Evolutionary conservation across 2,113 vertebrate species (phyloP), one percentile per base, ranked within the genome.

Genomic region (Vulpes lagopus): DNA sequence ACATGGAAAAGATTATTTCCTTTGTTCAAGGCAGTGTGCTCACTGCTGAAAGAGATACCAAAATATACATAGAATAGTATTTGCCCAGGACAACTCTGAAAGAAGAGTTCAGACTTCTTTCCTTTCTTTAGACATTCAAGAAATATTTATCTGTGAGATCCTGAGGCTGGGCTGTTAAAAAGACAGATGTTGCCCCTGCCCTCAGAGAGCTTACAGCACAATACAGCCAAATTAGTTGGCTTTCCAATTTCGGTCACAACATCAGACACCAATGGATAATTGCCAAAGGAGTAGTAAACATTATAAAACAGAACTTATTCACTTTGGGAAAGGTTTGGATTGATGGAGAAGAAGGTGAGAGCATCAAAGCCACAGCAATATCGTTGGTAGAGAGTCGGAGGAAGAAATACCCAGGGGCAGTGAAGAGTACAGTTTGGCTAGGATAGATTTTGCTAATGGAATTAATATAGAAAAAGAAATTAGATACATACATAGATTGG

Each of bases 71-170:
- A 35, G 16, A 3, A 32, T 10, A 23, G 12, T 53, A 76, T 94
- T 73, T 82, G 8, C 38, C n/a, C 74, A 82, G 43, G 73, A 78
- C 14, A 87, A 51, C 3, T 67, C 20, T 95, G 10, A 38, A 71
- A 89, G 74, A 43, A 86, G 25, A 62, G 55, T 85, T 85, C n/a
- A 60, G 20, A 65, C 1, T 95, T 96, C 73, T 86, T 92, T 67
- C 35, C 43, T 86, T 89, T 49, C 14, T 55, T 86, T 20, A 62
- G 17, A 20, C 4, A 20, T 16, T 51, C 9, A 17, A 22, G 74
- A 64, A 60, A 10, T 92, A 73, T 49, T 25, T 85, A 32, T n/a
- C 11, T 59, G 67, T 22, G 16, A 60, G n/a, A 57, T 27, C 15
- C 49, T 20, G 53, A 94, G 32, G 27, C 17, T 32, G 2, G 16